Conservation (phyloP, 2,113 vertebrate species). For the Piaya cayana region DNA sequence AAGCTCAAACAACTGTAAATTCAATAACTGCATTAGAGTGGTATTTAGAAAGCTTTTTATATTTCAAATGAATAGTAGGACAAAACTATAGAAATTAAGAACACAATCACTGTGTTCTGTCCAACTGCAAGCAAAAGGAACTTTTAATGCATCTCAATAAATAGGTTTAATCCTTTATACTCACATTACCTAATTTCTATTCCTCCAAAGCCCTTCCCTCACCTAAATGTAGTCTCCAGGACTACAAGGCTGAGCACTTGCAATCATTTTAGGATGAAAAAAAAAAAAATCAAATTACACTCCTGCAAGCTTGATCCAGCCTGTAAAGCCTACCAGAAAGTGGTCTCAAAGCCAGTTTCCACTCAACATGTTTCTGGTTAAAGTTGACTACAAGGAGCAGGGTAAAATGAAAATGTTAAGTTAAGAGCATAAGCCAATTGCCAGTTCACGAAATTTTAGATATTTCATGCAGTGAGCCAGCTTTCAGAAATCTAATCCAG, state of each 20-base stretch:
- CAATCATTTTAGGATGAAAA: background rate
- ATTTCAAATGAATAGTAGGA: background rate
- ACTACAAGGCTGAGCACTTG: background rate
- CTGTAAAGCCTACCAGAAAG: background rate
- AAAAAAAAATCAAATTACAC: no score
- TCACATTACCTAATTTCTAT: background rate
- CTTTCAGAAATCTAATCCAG: constrained; percentile 56
- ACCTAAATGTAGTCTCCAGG: background rate
- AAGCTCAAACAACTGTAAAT: background rate
- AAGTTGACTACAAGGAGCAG: background rate
- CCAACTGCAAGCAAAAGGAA: background rate
- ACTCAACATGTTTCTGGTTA: background rate
- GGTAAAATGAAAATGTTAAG: background rate
- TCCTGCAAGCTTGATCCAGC: no score
- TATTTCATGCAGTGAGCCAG: background rate
- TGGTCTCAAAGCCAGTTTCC: background rate
- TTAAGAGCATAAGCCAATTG: background rate
- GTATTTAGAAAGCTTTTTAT: background rate
- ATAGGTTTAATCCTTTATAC: background rate
- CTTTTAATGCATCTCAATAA: background rate
- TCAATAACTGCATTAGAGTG: background rate
- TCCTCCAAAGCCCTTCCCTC: background rate
- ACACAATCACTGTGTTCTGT: background rate
- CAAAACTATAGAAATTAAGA: background rate
- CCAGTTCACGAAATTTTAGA: constrained; percentile 32